Base-by-base conservation (phyloP, 1,140 invertebrate species). In the Battus philenor region DNA sequence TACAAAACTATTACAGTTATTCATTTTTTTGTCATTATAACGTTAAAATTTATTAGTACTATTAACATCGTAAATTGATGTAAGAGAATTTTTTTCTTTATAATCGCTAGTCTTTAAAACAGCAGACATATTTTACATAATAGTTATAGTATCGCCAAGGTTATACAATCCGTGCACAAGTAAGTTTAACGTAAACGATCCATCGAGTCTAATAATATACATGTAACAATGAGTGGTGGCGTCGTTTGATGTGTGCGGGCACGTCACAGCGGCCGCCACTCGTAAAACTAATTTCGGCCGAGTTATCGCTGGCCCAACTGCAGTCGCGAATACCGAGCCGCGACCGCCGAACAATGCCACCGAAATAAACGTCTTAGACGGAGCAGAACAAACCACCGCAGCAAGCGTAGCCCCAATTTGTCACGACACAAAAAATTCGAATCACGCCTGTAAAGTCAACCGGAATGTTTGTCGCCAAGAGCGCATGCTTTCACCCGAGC, bases 121-220 rank as follows among this genome's bases (percentile, higher is more conserved):
- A n/a, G n/a, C n/a, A n/a, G n/a, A n/a, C n/a, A n/a, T 20, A 3
- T 20, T 20, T 20, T 6, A 20, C 1, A 32, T n/a, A 16, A 3
- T 16, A 8, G 9, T 12, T 12, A 6, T 12, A 15, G 12, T 10
- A 15, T 8, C 12, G 13, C 7, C 7, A 38, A 24, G 18, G 18
- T 6, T 10, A 74, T 52, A 61, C 65, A 72, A 74, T 75, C 62
- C 45, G 52, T 43, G 52, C 58, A 70, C 59, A 63, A 63, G 66
- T 55, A 52, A 59, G 60, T 52, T 60, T 72, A 76, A 71, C 63
- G 63, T 69, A 68, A 75, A 65, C 63, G 60, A 58, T 66, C 48
- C 52, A 71, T 68, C 68, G 48, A 61, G 75, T 80, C 73, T 77
- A 80, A 77, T 83, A 79, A 79, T 77, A 83, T 71, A 79, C 71